Percentiles rank a stretch among this genome's conserved stretches.
phyloP scores from a whole-genome alignment of 2,888 invertebrate genomes.

The Drosophila glabriapex region DNA sequence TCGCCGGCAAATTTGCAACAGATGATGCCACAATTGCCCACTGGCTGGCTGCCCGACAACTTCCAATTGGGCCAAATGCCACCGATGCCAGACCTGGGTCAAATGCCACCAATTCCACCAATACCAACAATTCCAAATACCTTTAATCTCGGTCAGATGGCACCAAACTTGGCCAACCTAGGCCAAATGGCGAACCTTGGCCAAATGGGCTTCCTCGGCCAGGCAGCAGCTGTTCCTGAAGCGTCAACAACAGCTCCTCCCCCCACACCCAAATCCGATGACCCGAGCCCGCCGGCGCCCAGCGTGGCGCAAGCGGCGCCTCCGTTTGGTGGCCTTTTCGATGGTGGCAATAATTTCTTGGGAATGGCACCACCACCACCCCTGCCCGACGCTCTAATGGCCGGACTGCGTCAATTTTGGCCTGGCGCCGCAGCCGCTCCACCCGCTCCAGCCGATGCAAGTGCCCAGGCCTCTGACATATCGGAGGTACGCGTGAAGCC shows the following conservation, averaged over 20 bases:
- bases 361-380: constrained; percentile 32
- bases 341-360: constrained; percentile 50
- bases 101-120: constrained; percentile 15
- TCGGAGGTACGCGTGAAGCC: constrained; percentile 79
- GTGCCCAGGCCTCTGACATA: constrained; percentile 70
- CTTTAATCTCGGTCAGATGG: constrained; percentile 26
- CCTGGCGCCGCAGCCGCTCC: constrained; percentile 16
- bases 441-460: not conserved
- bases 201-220: constrained; percentile 41
- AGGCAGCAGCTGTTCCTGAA: constrained; percentile 21
- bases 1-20: constrained; percentile 30
- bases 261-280: constrained; percentile 1
- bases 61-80: constrained; percentile 35
- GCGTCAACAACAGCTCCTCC: constrained; percentile 17
- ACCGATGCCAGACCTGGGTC: constrained; percentile 32
- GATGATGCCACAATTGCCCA: constrained; percentile 9
- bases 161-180: constrained; percentile 19
- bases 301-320: not conserved
- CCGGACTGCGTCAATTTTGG: constrained; percentile 48
- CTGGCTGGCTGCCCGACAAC: constrained; percentile 29
- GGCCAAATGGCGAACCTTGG: constrained; percentile 29
- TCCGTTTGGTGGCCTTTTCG: constrained; percentile 29
- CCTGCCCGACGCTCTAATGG: constrained; percentile 35
- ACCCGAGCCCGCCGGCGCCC: not conserved
- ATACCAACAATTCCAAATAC: constrained; percentile 7